Conservation (phyloP, 2,797 vertebrate genomes). For the Acanthornis magna region DNA sequence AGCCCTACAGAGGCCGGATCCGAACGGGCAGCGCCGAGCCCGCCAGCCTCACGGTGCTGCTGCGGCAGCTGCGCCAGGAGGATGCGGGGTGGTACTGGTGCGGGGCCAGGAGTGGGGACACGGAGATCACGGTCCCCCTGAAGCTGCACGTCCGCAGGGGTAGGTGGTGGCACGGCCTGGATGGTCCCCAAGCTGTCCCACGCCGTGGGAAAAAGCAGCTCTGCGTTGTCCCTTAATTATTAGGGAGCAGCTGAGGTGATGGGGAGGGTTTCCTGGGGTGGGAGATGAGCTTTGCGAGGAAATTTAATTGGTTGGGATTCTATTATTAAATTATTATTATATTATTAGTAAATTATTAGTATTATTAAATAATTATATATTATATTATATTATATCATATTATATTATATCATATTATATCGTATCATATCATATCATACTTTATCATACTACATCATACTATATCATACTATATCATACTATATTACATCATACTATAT, state of each 20-base stretch:
- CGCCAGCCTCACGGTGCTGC: neutral
- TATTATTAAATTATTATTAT: no score
- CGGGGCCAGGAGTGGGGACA: neutral
- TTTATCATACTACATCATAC: no score
- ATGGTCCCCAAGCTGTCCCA: accelerated
- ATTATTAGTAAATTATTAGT: no score
- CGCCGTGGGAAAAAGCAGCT: neutral
- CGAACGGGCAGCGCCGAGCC: accelerated
- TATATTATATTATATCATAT: no score
- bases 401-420: no score
- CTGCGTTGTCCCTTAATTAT: accelerated
- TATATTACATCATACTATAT: no score
- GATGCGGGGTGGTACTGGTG: slow-evolving; percentile 66
- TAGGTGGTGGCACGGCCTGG: neutral
- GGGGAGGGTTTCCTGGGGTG: neutral
- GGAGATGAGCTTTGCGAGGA: neutral
- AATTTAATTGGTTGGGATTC: neutral
- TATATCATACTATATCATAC: no score
- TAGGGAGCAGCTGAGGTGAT: neutral
- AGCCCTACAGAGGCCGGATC: neutral
- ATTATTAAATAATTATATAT: no score
- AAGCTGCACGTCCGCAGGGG: slow-evolving; percentile 12
- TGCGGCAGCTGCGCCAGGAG: slow-evolving; percentile 16
- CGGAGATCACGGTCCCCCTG: neutral
- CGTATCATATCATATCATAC: no score